A percentile compares a stretch with the other conserved stretches of the same genome.
phyloP scores from a whole-genome alignment of 2,888 invertebrate species.

The Perdita meconis region DNA sequence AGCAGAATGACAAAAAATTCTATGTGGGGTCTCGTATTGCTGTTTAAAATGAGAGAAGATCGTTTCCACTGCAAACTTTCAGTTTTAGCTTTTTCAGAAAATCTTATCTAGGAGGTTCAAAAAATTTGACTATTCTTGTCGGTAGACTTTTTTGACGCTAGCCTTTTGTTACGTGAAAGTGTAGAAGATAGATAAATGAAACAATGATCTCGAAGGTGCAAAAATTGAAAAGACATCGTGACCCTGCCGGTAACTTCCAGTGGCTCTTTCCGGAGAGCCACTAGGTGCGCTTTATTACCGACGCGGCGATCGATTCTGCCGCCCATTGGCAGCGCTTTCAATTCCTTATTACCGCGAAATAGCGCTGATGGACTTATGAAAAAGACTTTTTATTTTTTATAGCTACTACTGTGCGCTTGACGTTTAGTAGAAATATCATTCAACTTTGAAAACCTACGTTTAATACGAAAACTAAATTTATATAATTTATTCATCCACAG shows the following conservation, averaged over 20 bases:
- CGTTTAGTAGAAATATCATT: neutral
- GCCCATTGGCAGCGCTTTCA: constrained; percentile 47
- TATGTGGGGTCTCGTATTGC: neutral
- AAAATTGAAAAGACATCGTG: constrained; percentile 38
- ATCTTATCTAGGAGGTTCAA: neutral
- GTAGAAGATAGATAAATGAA: neutral
- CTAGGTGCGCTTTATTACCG: constrained; percentile 78
- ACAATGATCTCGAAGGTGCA: constrained; percentile 11
- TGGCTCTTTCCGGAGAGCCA: constrained; percentile 54
- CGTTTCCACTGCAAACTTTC: neutral
- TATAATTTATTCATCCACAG: neutral
- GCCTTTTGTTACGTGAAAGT: neutral
- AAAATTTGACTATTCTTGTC: neutral
- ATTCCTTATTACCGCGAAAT: neutral
- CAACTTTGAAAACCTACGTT: neutral
- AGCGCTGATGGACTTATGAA: neutral
- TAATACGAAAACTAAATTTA: neutral
- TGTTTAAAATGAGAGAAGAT: neutral
- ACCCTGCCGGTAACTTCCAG: constrained; percentile 78
- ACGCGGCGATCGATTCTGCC: constrained; percentile 76
- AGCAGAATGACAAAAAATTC: neutral
- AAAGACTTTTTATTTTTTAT: neutral
- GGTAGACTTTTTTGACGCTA: neutral
- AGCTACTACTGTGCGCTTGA: neutral
- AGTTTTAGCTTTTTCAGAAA: neutral